These are phyloP conservation scores for Patella pellucida DNA, from an alignment of 2,888 invertebrate species.

Conservation along the genomic window DNA sequence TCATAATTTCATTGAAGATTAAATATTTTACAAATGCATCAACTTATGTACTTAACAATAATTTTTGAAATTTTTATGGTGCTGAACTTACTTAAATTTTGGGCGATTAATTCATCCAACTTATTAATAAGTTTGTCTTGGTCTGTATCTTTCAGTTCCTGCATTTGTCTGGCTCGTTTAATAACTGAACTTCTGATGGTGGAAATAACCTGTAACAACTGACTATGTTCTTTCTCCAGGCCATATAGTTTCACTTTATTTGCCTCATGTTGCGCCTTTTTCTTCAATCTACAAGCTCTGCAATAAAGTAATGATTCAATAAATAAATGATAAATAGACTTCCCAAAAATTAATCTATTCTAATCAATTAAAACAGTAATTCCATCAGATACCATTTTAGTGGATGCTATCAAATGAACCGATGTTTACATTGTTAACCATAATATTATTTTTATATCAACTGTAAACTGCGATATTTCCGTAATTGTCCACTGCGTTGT, in stretches of 20 bases:
- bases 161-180: conserved; percentile 31
- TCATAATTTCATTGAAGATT: too few species aligned
- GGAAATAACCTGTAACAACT: conserved; percentile 52
- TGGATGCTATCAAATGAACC: background rate
- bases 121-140: conserved; percentile 36
- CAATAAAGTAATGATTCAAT: conserved; percentile 25
- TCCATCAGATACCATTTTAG: background rate
- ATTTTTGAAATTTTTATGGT: background rate
- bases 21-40: too few species aligned
- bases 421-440: too few species aligned
- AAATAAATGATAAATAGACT: background rate
- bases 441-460: too few species aligned
- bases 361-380: background rate
- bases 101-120: conserved; percentile 48
- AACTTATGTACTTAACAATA: too few species aligned
- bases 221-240: conserved; percentile 93
- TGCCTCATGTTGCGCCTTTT: conserved; percentile 98
- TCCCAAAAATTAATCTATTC: too few species aligned
- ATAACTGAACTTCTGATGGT: conserved; percentile 44
- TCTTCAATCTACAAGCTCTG: conserved; percentile 95
- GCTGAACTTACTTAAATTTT: conserved; percentile 52
- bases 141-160: conserved; percentile 7
- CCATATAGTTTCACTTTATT: conserved; percentile 96
- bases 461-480: too few species aligned
- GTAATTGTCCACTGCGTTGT: too few species aligned